Conservation (phyloP, 2,888 invertebrate species). For the Aplocera efformata region DNA sequence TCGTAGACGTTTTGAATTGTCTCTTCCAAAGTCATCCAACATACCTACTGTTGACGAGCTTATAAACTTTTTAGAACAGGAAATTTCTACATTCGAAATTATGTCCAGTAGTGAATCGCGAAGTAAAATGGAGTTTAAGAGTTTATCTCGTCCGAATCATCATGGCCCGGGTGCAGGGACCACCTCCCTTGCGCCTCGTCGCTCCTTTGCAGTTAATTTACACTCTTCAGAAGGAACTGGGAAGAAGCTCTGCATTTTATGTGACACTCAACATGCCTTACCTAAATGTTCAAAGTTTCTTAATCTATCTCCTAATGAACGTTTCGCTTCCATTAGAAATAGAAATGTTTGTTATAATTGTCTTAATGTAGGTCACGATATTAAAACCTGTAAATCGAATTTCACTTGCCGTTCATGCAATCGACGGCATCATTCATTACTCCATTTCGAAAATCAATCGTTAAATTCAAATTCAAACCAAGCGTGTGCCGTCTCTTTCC, state of each 20-base stretch:
- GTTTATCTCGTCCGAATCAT: background rate
- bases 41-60: background rate
- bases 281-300: background rate
- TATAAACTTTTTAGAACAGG: background rate
- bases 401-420: background rate
- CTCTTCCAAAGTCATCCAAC: background rate
- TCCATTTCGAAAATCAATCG: background rate
- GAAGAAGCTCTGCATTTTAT: background rate
- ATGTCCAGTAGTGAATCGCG: background rate
- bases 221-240: background rate
- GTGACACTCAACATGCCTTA: background rate
- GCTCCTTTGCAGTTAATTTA: background rate
- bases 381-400: background rate
- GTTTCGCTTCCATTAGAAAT: background rate
- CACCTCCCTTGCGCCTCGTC: no score
- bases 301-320: background rate
- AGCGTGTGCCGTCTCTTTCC: background rate
- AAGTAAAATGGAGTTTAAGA: no score
- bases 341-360: background rate
- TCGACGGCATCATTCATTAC: background rate
- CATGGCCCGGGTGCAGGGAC: background rate
- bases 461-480: background rate
- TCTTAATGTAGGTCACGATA: slow-evolving; percentile 1
- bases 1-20: background rate
- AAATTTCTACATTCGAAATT: background rate